phyloP scores from a whole-genome alignment of 2,113 vertebrate species.

The Tachysurus vachellii region DNA sequence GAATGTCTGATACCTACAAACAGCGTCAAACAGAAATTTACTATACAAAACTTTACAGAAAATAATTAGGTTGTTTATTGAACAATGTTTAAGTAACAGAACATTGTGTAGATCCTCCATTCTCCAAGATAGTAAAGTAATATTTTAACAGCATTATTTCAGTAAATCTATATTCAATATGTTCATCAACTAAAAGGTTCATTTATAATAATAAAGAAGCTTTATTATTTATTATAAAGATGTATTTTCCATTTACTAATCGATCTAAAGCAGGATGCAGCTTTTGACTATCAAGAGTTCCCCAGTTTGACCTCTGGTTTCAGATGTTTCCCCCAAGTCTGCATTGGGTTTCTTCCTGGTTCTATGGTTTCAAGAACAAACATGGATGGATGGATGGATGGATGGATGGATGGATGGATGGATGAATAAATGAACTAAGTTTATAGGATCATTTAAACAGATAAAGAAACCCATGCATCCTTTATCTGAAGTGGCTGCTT shows the following conservation, averaged over 20 bases:
- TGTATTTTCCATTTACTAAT: not conserved
- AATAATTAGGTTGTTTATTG: not conserved
- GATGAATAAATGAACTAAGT: not conserved
- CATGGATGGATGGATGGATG: not conserved
- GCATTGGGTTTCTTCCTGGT: not conserved
- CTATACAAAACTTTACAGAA: not conserved
- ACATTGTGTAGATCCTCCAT: not conserved
- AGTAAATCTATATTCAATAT: not conserved
- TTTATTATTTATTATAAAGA: too few relatives aligned
- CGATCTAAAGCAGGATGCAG: not conserved
- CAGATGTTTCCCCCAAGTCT: not conserved
- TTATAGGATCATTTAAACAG: not conserved
- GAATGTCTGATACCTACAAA: conserved; percentile 87
- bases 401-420: not conserved
- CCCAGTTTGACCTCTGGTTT: not conserved
- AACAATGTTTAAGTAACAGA: not conserved
- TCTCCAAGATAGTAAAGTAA: not conserved
- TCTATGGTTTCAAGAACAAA: not conserved
- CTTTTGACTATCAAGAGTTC: not conserved
- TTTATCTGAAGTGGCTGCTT: not conserved
- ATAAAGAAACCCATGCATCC: not conserved
- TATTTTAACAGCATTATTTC: not conserved
- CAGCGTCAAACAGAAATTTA: conserved; percentile 29
- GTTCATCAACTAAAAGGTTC: not conserved
- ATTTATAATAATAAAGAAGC: not conserved